Percentiles rank a stretch among this genome's conserved stretches.
Conservation (phyloP, 2,888 invertebrate genomes). For the Brenthis hecate region DNA sequence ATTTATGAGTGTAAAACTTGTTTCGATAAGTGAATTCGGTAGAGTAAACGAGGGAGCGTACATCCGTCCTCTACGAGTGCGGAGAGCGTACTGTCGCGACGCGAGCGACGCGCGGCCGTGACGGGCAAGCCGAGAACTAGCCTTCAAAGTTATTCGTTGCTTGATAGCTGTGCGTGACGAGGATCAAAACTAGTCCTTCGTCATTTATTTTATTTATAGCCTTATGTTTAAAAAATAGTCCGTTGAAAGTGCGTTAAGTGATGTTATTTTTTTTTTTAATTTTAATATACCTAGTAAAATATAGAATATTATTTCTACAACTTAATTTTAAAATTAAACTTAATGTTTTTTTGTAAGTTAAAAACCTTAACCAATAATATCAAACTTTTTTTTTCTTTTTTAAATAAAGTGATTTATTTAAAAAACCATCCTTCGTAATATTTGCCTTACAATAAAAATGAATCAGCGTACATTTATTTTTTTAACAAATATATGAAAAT, state of each 20-base stretch:
- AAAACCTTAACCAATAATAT: neutral
- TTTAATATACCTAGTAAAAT: too few species aligned
- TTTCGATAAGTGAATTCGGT: slow-evolving; percentile 62
- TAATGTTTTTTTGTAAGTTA: neutral
- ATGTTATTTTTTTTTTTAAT: too few species aligned
- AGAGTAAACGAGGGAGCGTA: slow-evolving; percentile 48
- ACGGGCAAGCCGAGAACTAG: slow-evolving; percentile 63
- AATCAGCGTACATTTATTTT: too few species aligned
- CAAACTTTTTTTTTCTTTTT: too few species aligned
- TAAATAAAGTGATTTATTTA: too few species aligned
- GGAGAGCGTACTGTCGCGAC: slow-evolving; percentile 47
- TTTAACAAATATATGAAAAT: too few species aligned
- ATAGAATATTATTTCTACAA: too few species aligned
- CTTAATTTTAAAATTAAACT: too few species aligned
- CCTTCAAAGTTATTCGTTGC: slow-evolving; percentile 46
- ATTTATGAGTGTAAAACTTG: slow-evolving; percentile 64
- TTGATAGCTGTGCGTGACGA: slow-evolving; percentile 46
- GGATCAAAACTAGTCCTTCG: slow-evolving; percentile 50
- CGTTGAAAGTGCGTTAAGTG: slow-evolving; percentile 12
- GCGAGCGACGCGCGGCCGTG: slow-evolving; percentile 58
- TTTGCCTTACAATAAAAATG: too few species aligned
- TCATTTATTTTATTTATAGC: slow-evolving; percentile 29
- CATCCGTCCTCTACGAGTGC: slow-evolving; percentile 64
- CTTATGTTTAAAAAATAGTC: slow-evolving; percentile 20
- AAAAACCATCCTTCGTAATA: too few species aligned